Base-by-base conservation (phyloP, 2,888 invertebrate genomes). In the Tipula lateralis region DNA sequence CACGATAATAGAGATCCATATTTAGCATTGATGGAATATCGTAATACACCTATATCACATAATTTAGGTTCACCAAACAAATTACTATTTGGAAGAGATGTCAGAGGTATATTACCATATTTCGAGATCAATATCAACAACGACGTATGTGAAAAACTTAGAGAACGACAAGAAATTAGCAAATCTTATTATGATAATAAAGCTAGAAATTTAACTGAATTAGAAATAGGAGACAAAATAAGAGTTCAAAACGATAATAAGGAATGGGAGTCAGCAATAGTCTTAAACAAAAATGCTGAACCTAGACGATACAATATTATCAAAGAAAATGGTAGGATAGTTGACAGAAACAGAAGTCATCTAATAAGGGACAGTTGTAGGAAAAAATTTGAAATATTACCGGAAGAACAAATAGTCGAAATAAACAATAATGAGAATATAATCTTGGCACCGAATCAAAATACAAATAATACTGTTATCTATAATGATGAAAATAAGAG, bases 11-110 rank as follows among this genome's bases (percentile, higher is more conserved):
- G 19, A 80, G 19, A 80, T 2, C 80, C 80, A 24, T 80, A 24
- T 3, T 1, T 80, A 19, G 80, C 80, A 3, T 12, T 80, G 2
- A 6, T 80, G 9, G 80, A 80, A 80, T 80, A 80, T 80, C 0
- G 80, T 0, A 80, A 80, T 2, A 80, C 29, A 19, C 80, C 80
- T 1, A 80, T 80, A 9, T 4, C 80, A 9, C 83, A 86, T 39
- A 85, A 85, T 13, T 84, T 86, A 29, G 84, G 85, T 30, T 85
- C 84, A 4, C 84, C n/a, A n/a, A n/a, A n/a, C n/a, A n/a, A n/a
- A n/a, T n/a, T n/a, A n/a, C n/a, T n/a, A n/a, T n/a, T n/a, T 86
- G 80, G 80, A 1, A 4, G 29, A 80, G 29, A 80, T 0, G 29
- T 80, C 0, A 81, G 30, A 12, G 29, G 81, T 2, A 1, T 81